A percentile compares a stretch with the other conserved stretches of the same genome.
phyloP scores from a whole-genome alignment of 2,888 invertebrate genomes.

The Cordilura impudica region DNA sequence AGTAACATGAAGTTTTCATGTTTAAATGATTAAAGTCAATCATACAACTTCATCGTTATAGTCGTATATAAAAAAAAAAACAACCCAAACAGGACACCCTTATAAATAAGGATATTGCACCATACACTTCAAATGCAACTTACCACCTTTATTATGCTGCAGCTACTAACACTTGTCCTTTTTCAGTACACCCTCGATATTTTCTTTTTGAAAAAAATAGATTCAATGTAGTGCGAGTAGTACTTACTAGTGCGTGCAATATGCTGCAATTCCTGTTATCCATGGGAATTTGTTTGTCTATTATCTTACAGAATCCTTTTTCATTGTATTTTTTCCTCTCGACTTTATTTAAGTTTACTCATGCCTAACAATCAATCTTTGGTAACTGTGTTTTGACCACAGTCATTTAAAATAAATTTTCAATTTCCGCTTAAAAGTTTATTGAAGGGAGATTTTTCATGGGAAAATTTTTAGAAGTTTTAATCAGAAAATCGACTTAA shows the following conservation, averaged over 20 bases:
- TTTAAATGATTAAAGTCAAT: conserved; percentile 63
- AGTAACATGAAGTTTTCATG: conserved; percentile 71
- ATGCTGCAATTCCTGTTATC: conserved; percentile 24
- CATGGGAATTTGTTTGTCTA: conserved; percentile 60
- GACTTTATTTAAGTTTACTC: neutral
- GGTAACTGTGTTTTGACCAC: conserved; percentile 6
- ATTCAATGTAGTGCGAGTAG: neutral
- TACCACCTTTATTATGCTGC: conserved; percentile 5
- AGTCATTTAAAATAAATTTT: conserved; percentile 38
- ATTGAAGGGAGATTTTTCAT: conserved; percentile 5
- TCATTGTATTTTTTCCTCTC: neutral
- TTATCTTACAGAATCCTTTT: conserved; percentile 53
- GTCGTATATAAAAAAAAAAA: neutral
- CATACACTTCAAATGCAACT: neutral
- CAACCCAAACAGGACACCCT: conserved; percentile 47
- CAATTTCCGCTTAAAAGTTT: conserved; percentile 35
- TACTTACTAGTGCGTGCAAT: conserved; percentile 10
- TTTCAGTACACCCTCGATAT: conserved; percentile 18
- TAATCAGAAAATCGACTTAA: too few relatives aligned
- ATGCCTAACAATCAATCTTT: conserved; percentile 45
- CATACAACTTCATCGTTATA: conserved; percentile 55
- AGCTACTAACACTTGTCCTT: conserved; percentile 27
- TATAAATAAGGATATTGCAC: conserved; percentile 22
- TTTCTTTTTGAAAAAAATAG: conserved; percentile 5
- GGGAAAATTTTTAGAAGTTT: conserved; percentile 17